phyloP scores from a whole-genome alignment of 2,113 vertebrate genomes.

The Hydrolagus affinis region DNA sequence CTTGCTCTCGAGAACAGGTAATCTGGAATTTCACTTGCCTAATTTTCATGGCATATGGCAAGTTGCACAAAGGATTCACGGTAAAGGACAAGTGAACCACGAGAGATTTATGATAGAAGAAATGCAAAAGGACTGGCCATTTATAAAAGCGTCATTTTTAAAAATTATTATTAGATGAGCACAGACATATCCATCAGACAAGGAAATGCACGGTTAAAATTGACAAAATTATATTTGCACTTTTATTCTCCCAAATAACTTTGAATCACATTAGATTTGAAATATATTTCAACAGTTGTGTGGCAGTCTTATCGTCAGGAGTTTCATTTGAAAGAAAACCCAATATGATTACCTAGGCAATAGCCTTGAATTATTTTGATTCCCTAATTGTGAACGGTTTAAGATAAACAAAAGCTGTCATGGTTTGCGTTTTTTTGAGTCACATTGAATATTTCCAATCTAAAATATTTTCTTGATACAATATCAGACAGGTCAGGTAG shows the following conservation, averaged over 20 bases:
- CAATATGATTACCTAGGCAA: background rate
- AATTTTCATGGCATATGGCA: slow-evolving; percentile 31
- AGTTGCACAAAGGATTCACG: slow-evolving; percentile 28
- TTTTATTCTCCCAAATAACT: slow-evolving; percentile 20
- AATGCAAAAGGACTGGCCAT: slow-evolving; percentile 30
- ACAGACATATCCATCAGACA: slow-evolving; percentile 27
- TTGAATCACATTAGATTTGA: slow-evolving; percentile 22
- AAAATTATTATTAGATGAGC: slow-evolving; percentile 28
- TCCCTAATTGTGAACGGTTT: background rate
- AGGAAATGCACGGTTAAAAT: slow-evolving; percentile 23
- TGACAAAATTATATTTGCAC: slow-evolving; percentile 29
- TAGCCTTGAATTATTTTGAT: background rate
- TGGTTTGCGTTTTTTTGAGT: background rate
- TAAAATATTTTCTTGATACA: background rate
- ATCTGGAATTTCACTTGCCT: slow-evolving; percentile 24
- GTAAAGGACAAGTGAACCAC: slow-evolving; percentile 23
- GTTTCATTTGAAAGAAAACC: slow-evolving; percentile 12
- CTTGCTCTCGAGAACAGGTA: slow-evolving; percentile 21
- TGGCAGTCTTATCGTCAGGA: background rate
- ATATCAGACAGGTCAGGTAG: background rate
- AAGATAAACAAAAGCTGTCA: background rate
- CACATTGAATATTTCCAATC: background rate
- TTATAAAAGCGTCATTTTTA: slow-evolving; percentile 31
- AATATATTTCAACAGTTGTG: slow-evolving; percentile 6
- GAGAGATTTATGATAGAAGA: slow-evolving; percentile 28